Percentiles rank a stretch among this genome's conserved stretches.
These are phyloP conservation scores for Pollimyrus isidori DNA, from an alignment of 2,113 vertebrate species.

Conservation along the genomic window DNA sequence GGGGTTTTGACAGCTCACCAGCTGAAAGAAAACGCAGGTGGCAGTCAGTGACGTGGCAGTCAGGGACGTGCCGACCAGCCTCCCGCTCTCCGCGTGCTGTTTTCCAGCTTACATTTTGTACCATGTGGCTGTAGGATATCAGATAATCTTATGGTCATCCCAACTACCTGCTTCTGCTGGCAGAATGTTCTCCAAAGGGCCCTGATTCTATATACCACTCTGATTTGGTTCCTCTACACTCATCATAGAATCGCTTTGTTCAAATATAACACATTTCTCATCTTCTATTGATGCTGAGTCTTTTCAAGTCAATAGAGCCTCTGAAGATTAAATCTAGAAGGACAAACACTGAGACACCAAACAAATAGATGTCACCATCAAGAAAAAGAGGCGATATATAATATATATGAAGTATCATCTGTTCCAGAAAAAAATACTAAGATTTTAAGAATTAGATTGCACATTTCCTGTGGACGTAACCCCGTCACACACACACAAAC, in stretches of 20 bases:
- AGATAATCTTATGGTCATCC: background rate
- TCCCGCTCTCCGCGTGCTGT: background rate
- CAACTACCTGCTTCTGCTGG: background rate
- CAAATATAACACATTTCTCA: background rate
- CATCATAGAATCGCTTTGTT: background rate
- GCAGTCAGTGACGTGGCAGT: background rate
- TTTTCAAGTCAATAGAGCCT: background rate
- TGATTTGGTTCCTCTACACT: background rate
- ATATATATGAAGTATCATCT: no score
- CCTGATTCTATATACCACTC: background rate
- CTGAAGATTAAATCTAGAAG: background rate
- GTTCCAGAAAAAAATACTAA: no score
- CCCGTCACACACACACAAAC: background rate
- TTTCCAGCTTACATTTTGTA: background rate
- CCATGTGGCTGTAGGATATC: background rate
- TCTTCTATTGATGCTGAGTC: background rate
- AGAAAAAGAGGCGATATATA: no score
- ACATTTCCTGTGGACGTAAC: background rate
- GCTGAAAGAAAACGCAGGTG: background rate
- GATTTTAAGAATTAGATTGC: background rate
- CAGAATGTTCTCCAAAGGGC: background rate
- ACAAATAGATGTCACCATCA: background rate
- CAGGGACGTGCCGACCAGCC: background rate
- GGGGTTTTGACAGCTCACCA: background rate
- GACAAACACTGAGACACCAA: background rate